Base-by-base conservation (phyloP, 2,888 invertebrate species). In the Hydraecia micacea region DNA sequence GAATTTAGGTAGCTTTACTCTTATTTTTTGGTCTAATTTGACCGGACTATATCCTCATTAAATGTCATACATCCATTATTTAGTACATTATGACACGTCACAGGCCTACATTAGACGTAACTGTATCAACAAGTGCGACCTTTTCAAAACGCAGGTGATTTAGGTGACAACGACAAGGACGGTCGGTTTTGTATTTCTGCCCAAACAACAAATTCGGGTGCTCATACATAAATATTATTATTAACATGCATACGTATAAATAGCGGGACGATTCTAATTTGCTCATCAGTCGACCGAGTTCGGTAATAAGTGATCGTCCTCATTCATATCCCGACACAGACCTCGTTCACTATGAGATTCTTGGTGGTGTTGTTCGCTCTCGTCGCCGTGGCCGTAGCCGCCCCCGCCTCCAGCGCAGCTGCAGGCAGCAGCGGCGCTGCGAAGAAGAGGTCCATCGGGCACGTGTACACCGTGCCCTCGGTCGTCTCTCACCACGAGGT, bases 301-400 rank as follows among this genome's bases (percentile, higher is more conserved):
- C 87, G 91, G 94, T 93, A 87, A 86, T 94, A 94, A 95, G 95
- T 94, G 94, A 94, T 95, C 94, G 91, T 93, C 87, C 87, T 91
- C 69, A 83, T 87, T 88, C 82, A 86, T 89, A 89, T 88, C 82
- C 86, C 87, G 88, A 93, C 94, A 94, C 94, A 95, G 94, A 95
- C 95, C 95, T 93, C 93, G 91, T 91, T 93, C 93, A 91, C 74
- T 69, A 96, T 96, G 96, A 95, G 88, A 91, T 93, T 93, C 90
- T 89, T 96, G 95, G 94, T 96, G 95, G 95, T 96, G 94, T 95
- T 96, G 88, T 92, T 93, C 88, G 93, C 93, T 88, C 89, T 94
- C 73, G 86, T 95, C 73, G 93, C 93, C 36, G 91, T 91, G 72
- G 92, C 92, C 5, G 84, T 89, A 32, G 93, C 92, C 11, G 93